Conservation (phyloP, 1,140 invertebrate genomes). For the Zaprionus ghesquierei region DNA sequence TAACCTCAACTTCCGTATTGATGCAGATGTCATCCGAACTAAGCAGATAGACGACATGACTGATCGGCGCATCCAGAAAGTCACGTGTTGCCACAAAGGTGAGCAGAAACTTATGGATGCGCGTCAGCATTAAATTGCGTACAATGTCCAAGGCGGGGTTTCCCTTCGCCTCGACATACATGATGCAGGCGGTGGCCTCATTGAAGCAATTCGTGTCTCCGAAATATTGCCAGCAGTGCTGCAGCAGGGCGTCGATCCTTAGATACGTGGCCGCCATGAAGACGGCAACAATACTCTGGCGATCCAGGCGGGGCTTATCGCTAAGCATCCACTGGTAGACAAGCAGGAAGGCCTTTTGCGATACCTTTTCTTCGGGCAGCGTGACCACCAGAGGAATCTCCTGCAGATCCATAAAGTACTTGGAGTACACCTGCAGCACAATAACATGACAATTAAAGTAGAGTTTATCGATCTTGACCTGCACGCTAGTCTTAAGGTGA, state of each 20-base stretch:
- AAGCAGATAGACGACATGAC: slow-evolving; percentile 86
- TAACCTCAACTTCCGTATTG: slow-evolving; percentile 85
- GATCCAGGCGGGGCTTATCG: slow-evolving; percentile 85
- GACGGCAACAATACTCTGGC: slow-evolving; percentile 87
- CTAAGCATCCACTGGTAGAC: slow-evolving; percentile 92
- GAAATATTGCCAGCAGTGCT: slow-evolving; percentile 89
- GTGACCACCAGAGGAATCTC: slow-evolving; percentile 32
- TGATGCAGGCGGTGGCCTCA: slow-evolving; percentile 87
- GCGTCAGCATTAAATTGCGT: slow-evolving; percentile 87
- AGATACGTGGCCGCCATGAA: slow-evolving; percentile 88
- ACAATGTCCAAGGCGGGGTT: slow-evolving; percentile 69
- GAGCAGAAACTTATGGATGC: slow-evolving; percentile 89
- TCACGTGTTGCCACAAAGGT: slow-evolving; percentile 88
- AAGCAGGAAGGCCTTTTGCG: slow-evolving; percentile 86
- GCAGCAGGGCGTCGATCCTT: slow-evolving; percentile 87
- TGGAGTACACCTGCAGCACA: slow-evolving; percentile 71
- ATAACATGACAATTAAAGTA: slow-evolving; percentile 72
- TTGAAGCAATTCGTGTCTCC: slow-evolving; percentile 85
- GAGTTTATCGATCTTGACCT: slow-evolving; percentile 64
- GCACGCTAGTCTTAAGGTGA: slow-evolving; percentile 61
- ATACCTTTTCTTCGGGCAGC: slow-evolving; percentile 77
- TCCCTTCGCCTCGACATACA: slow-evolving; percentile 85
- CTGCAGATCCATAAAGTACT: slow-evolving; percentile 56
- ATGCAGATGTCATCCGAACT: slow-evolving; percentile 88
- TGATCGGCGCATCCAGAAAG: slow-evolving; percentile 86